These are phyloP conservation scores for Drosophila lowei DNA, from an alignment of 1,140 invertebrate genomes.

Conservation along the genomic window DNA sequence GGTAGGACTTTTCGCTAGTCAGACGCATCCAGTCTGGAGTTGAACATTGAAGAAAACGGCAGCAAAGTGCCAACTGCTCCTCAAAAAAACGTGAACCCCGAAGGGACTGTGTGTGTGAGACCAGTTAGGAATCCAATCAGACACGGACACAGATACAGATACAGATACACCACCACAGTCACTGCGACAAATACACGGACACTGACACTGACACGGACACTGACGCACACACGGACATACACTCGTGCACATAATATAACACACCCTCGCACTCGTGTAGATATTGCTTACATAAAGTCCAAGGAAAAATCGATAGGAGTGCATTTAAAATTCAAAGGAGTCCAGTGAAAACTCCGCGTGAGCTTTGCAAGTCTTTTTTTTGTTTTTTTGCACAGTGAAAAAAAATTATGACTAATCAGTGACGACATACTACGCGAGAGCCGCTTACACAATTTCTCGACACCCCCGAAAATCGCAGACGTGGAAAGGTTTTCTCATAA, in stretches of 20 bases:
- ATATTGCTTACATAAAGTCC: conserved; percentile 74
- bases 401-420: conserved; percentile 82
- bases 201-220: conserved; percentile 50
- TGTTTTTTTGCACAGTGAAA: conserved; percentile 35
- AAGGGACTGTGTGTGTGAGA: conserved; percentile 66
- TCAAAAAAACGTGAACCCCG: conserved; percentile 53
- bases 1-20: conserved; percentile 63
- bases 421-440: conserved; percentile 67
- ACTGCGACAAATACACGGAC: conserved; percentile 27
- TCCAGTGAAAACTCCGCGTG: conserved; percentile 37
- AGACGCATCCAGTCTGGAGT: conserved; percentile 79
- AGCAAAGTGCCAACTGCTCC: conserved; percentile 75
- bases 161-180: conserved; percentile 21
- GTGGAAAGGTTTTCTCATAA: conserved; percentile 23
- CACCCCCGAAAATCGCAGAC: conserved; percentile 50
- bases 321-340: conserved; percentile 73
- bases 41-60: conserved; percentile 82
- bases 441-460: conserved; percentile 81
- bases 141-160: conserved; percentile 51
- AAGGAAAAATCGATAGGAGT: conserved; percentile 78
- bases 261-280: conserved; percentile 44
- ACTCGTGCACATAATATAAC: conserved; percentile 30
- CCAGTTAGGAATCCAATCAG: conserved; percentile 72
- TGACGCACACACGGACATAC: conserved; percentile 53
- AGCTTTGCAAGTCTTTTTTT: conserved; percentile 15